Base-by-base conservation (phyloP, 2,888 invertebrate species). In the Leistus spinibarbis region DNA sequence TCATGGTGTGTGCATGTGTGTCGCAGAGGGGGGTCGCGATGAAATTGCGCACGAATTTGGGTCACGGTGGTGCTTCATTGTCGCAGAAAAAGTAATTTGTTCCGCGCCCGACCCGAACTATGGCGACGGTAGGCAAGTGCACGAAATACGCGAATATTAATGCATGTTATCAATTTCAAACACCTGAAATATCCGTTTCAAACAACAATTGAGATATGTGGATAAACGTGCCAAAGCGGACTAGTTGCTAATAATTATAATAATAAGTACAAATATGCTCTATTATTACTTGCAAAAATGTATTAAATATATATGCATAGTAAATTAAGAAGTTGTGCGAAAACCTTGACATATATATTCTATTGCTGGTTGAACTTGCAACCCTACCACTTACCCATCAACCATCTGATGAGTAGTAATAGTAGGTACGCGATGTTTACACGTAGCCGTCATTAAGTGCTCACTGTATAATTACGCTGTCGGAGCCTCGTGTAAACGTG, bases 31-130 rank as follows among this genome's bases (percentile, higher is more conserved):
- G 57, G 57, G 1, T 17, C 20, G 16, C 19, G 60, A 22, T 60
- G 16, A 60, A 60, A 60, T 60, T 60, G 60, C n/a, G n/a, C 60
- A 16, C 9, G 60, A 60, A 60, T 60, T 60, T 60, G 16, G 60
- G 60, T 60, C 60, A 60, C 19, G 56, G 13, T 19, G 60, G 60
- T 22, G 13, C 60, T 60, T 60, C 60, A 22, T 60, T 60, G 60
- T 60, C 60, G 60, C 60, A 60, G 60, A 60, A 60, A 60, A 60
- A 60, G 60, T 60, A 19, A 60, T 60, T 60, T 60, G 60, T 60
- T 60, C 20, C 10, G 13, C 53, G n/a, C 24, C 24, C 24, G 7
- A 24, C 7, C 4, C 40, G 40, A 40, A 40, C 7, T 40, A 40
- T 40, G 5, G 40, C 10, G 10, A 10, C 54, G 54, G 54, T 54